phyloP scores from a whole-genome alignment of 2,797 vertebrate species.

The Thripadectes ignobilis region DNA sequence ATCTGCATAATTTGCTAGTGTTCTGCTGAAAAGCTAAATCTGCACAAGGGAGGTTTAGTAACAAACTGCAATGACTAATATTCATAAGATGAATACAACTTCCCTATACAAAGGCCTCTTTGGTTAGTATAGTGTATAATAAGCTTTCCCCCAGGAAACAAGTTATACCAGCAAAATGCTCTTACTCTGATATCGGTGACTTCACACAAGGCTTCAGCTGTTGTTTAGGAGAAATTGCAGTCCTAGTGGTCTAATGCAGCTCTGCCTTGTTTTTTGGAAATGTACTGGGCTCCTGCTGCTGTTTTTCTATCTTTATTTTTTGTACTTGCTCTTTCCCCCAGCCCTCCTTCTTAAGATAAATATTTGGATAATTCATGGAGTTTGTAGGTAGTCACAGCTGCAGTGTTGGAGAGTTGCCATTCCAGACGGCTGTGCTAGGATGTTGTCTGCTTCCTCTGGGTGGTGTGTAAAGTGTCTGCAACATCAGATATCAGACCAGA shows the following conservation, averaged over 20 bases:
- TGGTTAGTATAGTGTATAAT: background rate
- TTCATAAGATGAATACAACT: background rate
- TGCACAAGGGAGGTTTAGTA: background rate
- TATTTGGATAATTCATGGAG: constrained; percentile 2
- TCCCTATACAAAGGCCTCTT: background rate
- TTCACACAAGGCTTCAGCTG: background rate
- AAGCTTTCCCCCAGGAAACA: background rate
- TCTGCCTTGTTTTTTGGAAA: background rate
- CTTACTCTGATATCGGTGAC: background rate
- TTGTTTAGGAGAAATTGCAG: background rate
- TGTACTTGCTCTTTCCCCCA: background rate
- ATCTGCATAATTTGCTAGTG: background rate
- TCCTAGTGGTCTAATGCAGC: background rate
- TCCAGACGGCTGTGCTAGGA: background rate
- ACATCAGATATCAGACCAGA: background rate
- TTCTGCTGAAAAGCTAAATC: background rate
- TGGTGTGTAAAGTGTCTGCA: background rate
- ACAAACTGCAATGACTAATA: background rate
- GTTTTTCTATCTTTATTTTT: background rate
- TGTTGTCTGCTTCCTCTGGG: background rate
- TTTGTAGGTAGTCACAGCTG: constrained; percentile 30
- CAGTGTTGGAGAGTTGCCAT: background rate
- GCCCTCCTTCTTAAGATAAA: constrained; percentile 22
- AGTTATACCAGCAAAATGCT: background rate
- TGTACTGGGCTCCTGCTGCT: background rate